Base-by-base conservation (phyloP, 2,113 vertebrate genomes). In the Rhineura floridana region DNA sequence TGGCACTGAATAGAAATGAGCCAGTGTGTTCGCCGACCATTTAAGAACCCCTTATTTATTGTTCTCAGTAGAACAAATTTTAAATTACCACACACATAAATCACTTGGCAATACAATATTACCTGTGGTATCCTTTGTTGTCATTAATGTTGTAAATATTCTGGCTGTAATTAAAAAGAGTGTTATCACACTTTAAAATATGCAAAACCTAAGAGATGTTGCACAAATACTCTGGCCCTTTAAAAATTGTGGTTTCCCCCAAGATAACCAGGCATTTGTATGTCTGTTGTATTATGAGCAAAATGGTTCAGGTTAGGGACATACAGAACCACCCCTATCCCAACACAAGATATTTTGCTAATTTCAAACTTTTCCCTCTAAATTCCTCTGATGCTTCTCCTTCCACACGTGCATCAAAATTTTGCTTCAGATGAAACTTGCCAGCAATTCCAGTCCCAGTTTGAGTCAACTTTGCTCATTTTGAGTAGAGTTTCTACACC, bases 91-190 rank as follows among this genome's bases (percentile, higher is more conserved):
- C 67, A 59, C 55, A 46, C 39, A 76, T 9, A 36, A 55, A 25
- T 12, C 33, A 30, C 39, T 50, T 3, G 28, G 23, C 48, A 73
- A 50, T n/a, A 9, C 42, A 50, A n/a, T 50, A 77, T 83, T 88
- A 99, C 98, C 97, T 96, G 97, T 97, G 0, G 93, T 87, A 93
- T 99, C 99, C 90, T 96, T 97, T 0, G 97, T 98, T 36, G 98
- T 99, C 96, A 98, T 95, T n/a, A 96, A 30, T 13, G 98, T 98
- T 82, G 98, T 99, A 93, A 98, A 91, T 94, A 99, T 98, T 95
- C 98, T 97, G 30, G 97, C 99, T 99, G 97, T 85, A 97, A 97
- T 94, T 94, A 69, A 86, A 73, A 91, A 83, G 86, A 63, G 19
- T 13, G 59, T 94, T 91, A 95, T 81, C 81, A 44, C 21, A 52